These are phyloP conservation scores for Timema podura DNA, from an alignment of 2,888 invertebrate species.

Conservation along the genomic window DNA sequence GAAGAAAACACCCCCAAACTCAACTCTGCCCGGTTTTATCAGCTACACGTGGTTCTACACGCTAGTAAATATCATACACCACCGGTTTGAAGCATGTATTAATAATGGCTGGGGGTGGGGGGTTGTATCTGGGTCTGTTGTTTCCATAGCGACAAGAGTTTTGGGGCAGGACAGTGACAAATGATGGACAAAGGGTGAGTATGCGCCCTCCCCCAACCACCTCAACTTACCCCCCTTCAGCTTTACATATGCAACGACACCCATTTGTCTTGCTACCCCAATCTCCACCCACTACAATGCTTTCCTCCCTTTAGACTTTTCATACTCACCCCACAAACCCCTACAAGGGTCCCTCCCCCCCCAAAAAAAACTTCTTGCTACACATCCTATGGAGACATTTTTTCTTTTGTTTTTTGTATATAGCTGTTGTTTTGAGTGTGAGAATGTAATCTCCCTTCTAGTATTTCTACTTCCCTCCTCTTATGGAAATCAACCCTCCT, in stretches of 20 bases:
- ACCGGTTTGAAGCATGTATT: conserved; percentile 11
- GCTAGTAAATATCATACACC: too few relatives aligned
- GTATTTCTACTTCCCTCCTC: too few relatives aligned
- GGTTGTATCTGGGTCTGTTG: background rate
- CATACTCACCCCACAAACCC: background rate
- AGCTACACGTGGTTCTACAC: too few relatives aligned
- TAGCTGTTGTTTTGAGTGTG: conserved; percentile 11
- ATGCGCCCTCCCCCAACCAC: conserved; percentile 39
- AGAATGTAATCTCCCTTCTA: conserved; percentile 11
- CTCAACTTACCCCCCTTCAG: conserved; percentile 25
- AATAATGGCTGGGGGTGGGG: conserved; percentile 12
- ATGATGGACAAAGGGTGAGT: conserved; percentile 46
- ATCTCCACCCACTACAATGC: conserved; percentile 18
- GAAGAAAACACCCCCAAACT: too few relatives aligned
- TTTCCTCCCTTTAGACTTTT: background rate
- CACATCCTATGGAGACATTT: conserved; percentile 3
- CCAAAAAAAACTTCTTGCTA: background rate
- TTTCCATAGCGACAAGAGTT: conserved; percentile 10
- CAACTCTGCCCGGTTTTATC: too few relatives aligned
- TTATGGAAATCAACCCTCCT: too few relatives aligned
- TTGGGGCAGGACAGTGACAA: conserved; percentile 45
- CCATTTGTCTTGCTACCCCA: conserved; percentile 46
- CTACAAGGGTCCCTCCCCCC: too few relatives aligned
- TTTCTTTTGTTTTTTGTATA: background rate
- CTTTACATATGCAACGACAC: conserved; percentile 51